Base-by-base conservation (phyloP, 2,888 invertebrate species). In the Sphaerophoria rueppellii region DNA sequence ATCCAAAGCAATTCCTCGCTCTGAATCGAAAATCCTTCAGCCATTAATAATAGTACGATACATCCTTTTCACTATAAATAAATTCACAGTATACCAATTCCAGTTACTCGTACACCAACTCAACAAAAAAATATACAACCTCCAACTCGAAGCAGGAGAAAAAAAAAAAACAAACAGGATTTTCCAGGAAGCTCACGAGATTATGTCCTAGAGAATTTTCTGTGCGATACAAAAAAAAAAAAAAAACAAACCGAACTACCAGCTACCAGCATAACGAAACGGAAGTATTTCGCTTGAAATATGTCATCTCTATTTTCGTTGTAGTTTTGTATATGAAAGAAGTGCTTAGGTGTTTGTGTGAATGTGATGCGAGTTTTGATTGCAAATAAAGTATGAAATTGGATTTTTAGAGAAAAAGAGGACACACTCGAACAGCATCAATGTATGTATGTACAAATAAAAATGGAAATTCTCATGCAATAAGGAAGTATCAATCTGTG, bases 351-450 rank as follows among this genome's bases (percentile, higher is more conserved):
- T 63, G 48, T 40, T 48, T 75, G 81, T 76, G 75, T 58, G 12
- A 58, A 58, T 58, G 24, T 58, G 11, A 9, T 85, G 58, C 32
- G 81, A 85, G 85, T 85, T 85, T 85, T 85, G 85, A 85, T 85
- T 85, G 81, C 85, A 85, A 85, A 85, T 85, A 85, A 81, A 85
- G 81, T 81, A 85, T 85, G 81, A 85, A 85, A 85, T 85, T 85
- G 81, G 85, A 85, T 85, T 85, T 85, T 77, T 70, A 54, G 14
- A 61, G 14, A 4, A 40, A 50, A 61, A 63, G 50, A 65, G 37
- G 50, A 65, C 65, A 65, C 12, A 65, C 16, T 48, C 11, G 35
- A 35, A 34, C 14, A 40, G 3, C 43, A 43, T 43, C 9, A 6
- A 6, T 9, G 9, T 3, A 4, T 6, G 2, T 0, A 0, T 43